Percentiles rank a stretch among this genome's conserved stretches.
phyloP scores from a whole-genome alignment of 1,140 invertebrate species.

The Battus philenor region DNA sequence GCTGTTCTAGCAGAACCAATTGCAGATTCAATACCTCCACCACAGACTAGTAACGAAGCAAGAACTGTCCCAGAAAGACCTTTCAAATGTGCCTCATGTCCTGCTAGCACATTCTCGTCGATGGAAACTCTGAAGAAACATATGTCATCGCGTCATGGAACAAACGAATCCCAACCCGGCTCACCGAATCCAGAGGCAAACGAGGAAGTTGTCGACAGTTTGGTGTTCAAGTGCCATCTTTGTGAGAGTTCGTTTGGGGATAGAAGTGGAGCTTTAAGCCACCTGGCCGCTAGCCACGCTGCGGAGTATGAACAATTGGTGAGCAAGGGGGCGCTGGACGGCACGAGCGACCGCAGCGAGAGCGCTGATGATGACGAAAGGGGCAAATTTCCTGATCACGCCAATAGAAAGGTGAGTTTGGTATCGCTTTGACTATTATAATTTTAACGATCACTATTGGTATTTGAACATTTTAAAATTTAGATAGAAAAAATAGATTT shows the following conservation, averaged over 20 bases:
- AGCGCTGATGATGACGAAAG: slow-evolving; percentile 77
- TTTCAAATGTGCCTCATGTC: slow-evolving; percentile 89
- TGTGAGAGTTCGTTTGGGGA: slow-evolving; percentile 91
- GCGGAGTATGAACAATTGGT: slow-evolving; percentile 85
- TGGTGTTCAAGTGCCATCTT: slow-evolving; percentile 94
- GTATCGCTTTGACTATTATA: too few species aligned
- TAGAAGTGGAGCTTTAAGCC: slow-evolving; percentile 86
- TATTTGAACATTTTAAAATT: too few species aligned
- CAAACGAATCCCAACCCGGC: slow-evolving; percentile 54
- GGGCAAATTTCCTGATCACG: slow-evolving; percentile 89
- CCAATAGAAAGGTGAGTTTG: slow-evolving; percentile 88
- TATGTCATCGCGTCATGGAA: slow-evolving; percentile 82
- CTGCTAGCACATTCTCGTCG: slow-evolving; percentile 90
- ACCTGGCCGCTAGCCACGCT: slow-evolving; percentile 84
- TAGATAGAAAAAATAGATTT: too few species aligned
- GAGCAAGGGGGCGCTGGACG: slow-evolving; percentile 87
- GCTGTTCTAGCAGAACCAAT: slow-evolving; percentile 63
- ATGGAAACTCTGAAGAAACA: slow-evolving; percentile 88
- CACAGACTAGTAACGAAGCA: slow-evolving; percentile 55
- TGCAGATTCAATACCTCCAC: slow-evolving; percentile 39
- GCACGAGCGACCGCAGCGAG: slow-evolving; percentile 76
- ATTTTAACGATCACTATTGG: too few species aligned
- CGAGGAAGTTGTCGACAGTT: slow-evolving; percentile 75
- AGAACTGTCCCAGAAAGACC: slow-evolving; percentile 87
- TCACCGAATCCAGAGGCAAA: slow-evolving; percentile 61